Evolutionary conservation across 1,140 invertebrate species (phyloP), one percentile per base, ranked within the genome.

Genomic region (Solenopsis fugax): DNA sequence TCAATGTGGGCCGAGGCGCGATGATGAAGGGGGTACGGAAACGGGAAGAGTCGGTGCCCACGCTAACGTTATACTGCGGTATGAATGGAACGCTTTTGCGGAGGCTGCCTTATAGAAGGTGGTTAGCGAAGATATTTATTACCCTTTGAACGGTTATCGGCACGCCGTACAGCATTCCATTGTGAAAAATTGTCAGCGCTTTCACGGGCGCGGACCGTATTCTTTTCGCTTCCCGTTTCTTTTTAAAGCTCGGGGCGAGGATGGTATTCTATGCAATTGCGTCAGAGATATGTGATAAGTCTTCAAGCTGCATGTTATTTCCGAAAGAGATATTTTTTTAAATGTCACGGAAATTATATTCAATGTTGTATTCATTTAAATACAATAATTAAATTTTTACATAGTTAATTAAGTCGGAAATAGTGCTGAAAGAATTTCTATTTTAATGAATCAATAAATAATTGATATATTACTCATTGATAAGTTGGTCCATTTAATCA

Each of bases 71-170:
- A 84, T 48, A 67, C 88, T 29, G 86, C 75, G 86, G 86, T 88
- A 87, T 91, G 89, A 91, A 91, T 91, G 90, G 89, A 91, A 88
- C 75, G 89, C 78, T 90, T 89, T 91, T 89, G 90, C 87, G 73
- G 86, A 88, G 89, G 75, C 50, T 80, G 89, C 88, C 89, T 90
- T 88, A 86, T 87, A 89, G 78, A 85, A 58, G 72, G 80, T 80
- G 90, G 90, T 91, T 91, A 90, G 87, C 76, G 75, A 86, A 88
- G 90, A 91, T 91, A 91, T 91, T 91, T 91, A 91, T 91, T 90
- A 84, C 89, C 82, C 48, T 88, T 91, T 80, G 81, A 88, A 91
- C 78, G 84, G 72, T 82, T 86, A 88, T 88, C 86, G 87, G 82
- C 41, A 84, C 67, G 24, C 71, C 58, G 89, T 85, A 54, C 77